Conservation (phyloP, 2,888 invertebrate species). For the Buathra laborator region DNA sequence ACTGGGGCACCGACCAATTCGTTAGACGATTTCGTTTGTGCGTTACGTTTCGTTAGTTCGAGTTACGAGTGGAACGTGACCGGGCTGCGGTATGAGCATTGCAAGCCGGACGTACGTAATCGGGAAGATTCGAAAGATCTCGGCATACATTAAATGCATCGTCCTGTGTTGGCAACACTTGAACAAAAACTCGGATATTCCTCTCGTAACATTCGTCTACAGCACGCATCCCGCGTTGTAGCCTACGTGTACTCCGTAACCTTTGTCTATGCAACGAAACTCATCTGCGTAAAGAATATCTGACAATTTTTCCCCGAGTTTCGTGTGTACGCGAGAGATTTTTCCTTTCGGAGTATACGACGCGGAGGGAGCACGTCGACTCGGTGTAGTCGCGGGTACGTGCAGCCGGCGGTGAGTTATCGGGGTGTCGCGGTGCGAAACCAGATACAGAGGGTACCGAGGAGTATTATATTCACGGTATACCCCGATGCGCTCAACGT, state of each 20-base stretch:
- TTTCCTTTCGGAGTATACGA: not conserved
- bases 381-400: conserved; percentile 37
- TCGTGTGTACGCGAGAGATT: not conserved
- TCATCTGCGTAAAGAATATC: not conserved
- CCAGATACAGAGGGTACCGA: conserved; percentile 54
- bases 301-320: not conserved
- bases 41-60: conserved; percentile 82
- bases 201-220: not conserved
- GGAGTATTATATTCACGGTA: conserved; percentile 54
- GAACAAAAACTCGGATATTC: not conserved
- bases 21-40: conserved; percentile 77
- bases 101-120: conserved; percentile 68
- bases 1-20: conserved; percentile 62
- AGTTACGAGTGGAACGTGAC: conserved; percentile 82
- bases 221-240: not conserved
- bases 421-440: conserved; percentile 63
- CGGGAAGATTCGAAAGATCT: conserved; percentile 69
- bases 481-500: conserved; percentile 67
- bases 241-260: not conserved
- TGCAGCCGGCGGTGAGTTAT: conserved; percentile 56
- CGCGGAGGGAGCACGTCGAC: conserved; percentile 27
- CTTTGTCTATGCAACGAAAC: not conserved
- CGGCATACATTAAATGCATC: conserved; percentile 45
- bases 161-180: not conserved
- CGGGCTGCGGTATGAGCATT: conserved; percentile 74